Conservation (phyloP, 2,797 vertebrate species). For the Catamblyrhynchus diadema region DNA sequence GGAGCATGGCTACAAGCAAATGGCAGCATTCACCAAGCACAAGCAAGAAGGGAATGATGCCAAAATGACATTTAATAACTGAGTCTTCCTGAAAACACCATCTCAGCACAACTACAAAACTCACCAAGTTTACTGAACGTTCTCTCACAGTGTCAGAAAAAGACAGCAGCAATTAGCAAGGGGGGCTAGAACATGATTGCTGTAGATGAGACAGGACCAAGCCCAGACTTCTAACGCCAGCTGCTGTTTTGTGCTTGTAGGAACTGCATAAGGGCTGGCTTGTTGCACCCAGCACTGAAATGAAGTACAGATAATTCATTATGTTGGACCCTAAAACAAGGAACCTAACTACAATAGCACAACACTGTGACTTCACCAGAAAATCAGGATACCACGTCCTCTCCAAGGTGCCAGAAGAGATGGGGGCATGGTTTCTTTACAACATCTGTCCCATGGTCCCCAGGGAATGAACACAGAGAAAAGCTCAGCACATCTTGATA, state of each 20-base stretch:
- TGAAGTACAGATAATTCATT: not conserved
- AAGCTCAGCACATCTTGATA: not conserved
- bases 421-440: not conserved
- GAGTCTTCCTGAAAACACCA: not conserved
- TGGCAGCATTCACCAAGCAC: accelerated
- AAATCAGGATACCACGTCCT: not conserved
- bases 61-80: not conserved
- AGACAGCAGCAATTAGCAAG: not conserved
- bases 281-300: not conserved
- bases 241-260: not conserved
- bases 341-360: not conserved
- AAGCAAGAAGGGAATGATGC: not conserved
- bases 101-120: not conserved
- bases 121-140: accelerated
- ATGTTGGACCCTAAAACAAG: not conserved
- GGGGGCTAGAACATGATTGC: not conserved
- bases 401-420: not conserved
- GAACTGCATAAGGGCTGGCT: not conserved
- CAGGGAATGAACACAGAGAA: not conserved
- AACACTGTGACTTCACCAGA: not conserved
- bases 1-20: not conserved
- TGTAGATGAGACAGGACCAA: not conserved
- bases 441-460: not conserved
- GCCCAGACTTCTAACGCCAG: not conserved
- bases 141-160: not conserved